Percentiles rank a stretch among this genome's conserved stretches.
phyloP scores from a whole-genome alignment of 2,797 vertebrate genomes.

The Dicrostonyx torquatus region DNA sequence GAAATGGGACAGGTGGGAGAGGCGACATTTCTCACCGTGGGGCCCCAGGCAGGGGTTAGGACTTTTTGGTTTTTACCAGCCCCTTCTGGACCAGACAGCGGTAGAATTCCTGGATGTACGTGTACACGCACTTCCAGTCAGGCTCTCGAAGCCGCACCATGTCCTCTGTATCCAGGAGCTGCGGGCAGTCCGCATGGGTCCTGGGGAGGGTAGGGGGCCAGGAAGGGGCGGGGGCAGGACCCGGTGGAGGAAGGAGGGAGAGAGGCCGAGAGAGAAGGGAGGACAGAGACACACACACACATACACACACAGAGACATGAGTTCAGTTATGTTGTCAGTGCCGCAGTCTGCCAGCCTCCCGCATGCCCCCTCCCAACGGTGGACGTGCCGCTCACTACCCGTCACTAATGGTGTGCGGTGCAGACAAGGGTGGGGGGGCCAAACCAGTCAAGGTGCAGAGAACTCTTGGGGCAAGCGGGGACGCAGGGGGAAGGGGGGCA shows the following conservation, averaged over 20 bases:
- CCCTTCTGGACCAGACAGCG: conserved; percentile 99
- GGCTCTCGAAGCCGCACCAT: conserved; percentile 99
- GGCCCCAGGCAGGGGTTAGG: conserved; percentile 88
- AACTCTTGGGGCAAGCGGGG: conserved; percentile 75
- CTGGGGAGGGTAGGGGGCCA: conserved; percentile 89
- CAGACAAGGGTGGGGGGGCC: conserved; percentile 79
- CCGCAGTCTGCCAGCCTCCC: conserved; percentile 90
- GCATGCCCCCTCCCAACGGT: conserved; percentile 85
- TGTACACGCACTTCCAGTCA: conserved; percentile 99
- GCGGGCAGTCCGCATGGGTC: conserved; percentile 98
- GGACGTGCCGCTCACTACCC: conserved; percentile 79
- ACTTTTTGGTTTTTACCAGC: conserved; percentile 99
- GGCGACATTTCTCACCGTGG: conserved; percentile 93
- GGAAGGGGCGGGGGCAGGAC: conserved; percentile 80
- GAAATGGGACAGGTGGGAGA: conserved; percentile 9
- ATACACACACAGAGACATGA: conserved; percentile 87
- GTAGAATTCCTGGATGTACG: conserved; percentile 99
- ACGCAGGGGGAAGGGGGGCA: conserved; percentile 48
- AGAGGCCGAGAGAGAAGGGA: conserved; percentile 74
- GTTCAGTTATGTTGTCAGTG: conserved; percentile 90
- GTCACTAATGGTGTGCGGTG: conserved; percentile 77
- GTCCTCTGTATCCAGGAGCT: conserved; percentile 99
- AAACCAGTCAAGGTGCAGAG: conserved; percentile 84
- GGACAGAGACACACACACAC: conserved; percentile 79
- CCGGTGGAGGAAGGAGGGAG: conserved; percentile 75